A percentile compares a stretch with the other conserved stretches of the same genome.
phyloP scores from a whole-genome alignment of 2,113 vertebrate genomes.

The Anser brachyrhynchus region DNA sequence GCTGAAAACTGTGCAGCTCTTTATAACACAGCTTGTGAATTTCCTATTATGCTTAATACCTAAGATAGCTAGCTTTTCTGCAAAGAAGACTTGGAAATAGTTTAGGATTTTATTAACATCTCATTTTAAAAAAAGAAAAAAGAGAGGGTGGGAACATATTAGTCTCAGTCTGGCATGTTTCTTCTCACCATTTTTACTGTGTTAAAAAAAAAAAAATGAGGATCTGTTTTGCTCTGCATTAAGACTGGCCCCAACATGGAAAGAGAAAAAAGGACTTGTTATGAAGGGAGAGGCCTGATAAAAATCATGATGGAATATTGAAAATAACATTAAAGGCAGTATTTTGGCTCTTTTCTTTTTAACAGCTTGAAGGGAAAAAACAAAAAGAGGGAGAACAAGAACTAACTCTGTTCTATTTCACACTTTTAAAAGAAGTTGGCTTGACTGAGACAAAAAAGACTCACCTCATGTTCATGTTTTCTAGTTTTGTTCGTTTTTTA shows the following conservation, averaged over 20 bases:
- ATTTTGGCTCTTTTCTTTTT: background rate
- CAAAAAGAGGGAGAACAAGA: background rate
- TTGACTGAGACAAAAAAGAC: background rate
- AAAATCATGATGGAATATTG: conserved; percentile 24
- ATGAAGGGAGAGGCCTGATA: background rate
- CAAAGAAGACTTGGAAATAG: background rate
- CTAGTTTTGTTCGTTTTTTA: background rate
- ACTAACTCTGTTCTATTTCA: conserved; percentile 3
- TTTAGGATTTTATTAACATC: conserved; percentile 3
- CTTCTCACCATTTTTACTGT: background rate
- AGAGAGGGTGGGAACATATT: background rate
- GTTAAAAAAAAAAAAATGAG: conserved; percentile 2
- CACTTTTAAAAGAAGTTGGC: background rate
- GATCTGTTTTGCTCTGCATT: background rate
- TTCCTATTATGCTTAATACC: background rate
- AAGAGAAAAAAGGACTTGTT: conserved; percentile 32
- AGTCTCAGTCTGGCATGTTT: background rate
- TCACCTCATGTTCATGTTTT: conserved; percentile 3
- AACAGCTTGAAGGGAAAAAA: too few relatives aligned
- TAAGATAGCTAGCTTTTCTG: conserved; percentile 5
- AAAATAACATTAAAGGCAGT: conserved; percentile 36
- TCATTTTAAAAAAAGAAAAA: background rate
- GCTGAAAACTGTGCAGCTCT: background rate
- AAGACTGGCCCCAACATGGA: background rate
- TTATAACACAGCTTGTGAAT: conserved; percentile 1